A percentile compares a stretch with the other conserved stretches of the same genome.
Conservation (phyloP, 2,888 invertebrate genomes). For the Brachyopa scutellaris region DNA sequence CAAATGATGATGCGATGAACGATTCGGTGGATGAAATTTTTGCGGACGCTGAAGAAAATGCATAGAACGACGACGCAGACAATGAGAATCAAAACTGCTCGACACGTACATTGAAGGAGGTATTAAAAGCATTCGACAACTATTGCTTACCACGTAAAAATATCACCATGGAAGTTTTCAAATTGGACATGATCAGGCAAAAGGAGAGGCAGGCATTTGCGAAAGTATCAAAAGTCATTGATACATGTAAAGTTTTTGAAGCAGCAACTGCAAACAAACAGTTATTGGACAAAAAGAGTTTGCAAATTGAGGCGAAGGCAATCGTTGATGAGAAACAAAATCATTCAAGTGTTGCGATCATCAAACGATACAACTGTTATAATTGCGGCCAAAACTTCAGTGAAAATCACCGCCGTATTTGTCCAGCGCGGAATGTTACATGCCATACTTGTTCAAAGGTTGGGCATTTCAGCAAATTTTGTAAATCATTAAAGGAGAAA, state of each 20-base stretch:
- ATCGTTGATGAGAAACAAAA: constrained; percentile 6
- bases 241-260: constrained; percentile 43
- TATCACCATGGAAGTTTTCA: constrained; percentile 53
- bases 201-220: constrained; percentile 56
- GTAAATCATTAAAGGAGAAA: constrained; percentile 28
- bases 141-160: constrained; percentile 51
- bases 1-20: constrained; percentile 54
- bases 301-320: neutral
- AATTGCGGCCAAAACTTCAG: constrained; percentile 35
- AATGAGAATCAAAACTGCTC: neutral
- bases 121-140: constrained; percentile 41
- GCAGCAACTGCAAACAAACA: constrained; percentile 32
- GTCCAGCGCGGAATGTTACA: no score
- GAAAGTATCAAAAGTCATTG: constrained; percentile 61
- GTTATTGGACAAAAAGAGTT: constrained; percentile 5
- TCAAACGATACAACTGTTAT: constrained; percentile 31
- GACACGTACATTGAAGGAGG: constrained; percentile 32
- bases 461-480: constrained; percentile 2
- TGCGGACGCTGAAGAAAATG: constrained; percentile 4
- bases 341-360: neutral
- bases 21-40: constrained; percentile 9
- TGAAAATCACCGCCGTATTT: no score
- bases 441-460: no score
- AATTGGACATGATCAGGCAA: constrained; percentile 62
- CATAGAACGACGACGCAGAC: neutral